These are phyloP conservation scores for Thymelicus acteon DNA, from an alignment of 2,888 invertebrate species.

Conservation along the genomic window DNA sequence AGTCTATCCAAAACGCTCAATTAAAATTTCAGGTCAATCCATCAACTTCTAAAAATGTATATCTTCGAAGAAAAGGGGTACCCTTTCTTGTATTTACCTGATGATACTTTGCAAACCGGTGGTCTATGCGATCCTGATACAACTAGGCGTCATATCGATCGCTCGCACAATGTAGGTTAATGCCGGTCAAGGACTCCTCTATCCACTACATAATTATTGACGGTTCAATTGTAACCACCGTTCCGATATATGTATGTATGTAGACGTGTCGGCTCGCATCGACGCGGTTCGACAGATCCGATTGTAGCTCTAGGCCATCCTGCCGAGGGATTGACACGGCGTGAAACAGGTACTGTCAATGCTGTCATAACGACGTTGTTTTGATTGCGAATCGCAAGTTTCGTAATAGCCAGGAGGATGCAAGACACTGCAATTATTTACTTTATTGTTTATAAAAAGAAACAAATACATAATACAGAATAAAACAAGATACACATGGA, in stretches of 20 bases:
- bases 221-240: constrained; percentile 53
- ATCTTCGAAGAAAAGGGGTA: too few relatives aligned
- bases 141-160: constrained; percentile 68
- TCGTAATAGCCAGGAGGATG: neutral
- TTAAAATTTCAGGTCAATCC: too few relatives aligned
- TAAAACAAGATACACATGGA: too few relatives aligned
- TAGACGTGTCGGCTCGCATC: constrained; percentile 19
- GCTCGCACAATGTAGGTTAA: constrained; percentile 70
- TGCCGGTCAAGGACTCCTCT: constrained; percentile 72
- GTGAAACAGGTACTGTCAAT: constrained; percentile 24
- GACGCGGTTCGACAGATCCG: constrained; percentile 4
- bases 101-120: neutral
- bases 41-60: too few relatives aligned
- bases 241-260: constrained; percentile 4
- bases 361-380: constrained; percentile 20
- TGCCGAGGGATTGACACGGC: constrained; percentile 16
- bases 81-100: too few relatives aligned
- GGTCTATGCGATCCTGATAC: constrained; percentile 65
- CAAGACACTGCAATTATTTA: neutral
- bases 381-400: constrained; percentile 8
- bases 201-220: constrained; percentile 55
- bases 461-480: too few relatives aligned
- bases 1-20: too few relatives aligned
- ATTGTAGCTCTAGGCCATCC: constrained; percentile 28
- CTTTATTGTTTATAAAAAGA: too few relatives aligned